These are phyloP conservation scores for Nomada ferruginata DNA, from an alignment of 2,888 invertebrate species.

Conservation along the genomic window DNA sequence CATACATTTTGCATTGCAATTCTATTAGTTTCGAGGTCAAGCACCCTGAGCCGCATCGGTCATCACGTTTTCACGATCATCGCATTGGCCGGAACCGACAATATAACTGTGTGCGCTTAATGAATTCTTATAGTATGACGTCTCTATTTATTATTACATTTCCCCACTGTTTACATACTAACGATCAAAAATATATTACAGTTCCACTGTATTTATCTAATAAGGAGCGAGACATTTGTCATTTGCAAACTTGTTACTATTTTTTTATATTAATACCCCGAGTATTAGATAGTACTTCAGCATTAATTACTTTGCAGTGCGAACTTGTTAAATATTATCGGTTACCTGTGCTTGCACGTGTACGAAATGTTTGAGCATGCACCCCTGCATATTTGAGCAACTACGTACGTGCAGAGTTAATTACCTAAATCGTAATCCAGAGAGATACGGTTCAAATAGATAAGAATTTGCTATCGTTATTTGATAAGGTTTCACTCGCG, in stretches of 20 bases:
- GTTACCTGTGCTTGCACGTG: no score
- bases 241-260: no score
- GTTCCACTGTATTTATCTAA: no score
- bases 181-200: no score
- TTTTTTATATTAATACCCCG: no score
- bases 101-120: not conserved
- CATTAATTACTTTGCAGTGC: no score
- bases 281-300: no score
- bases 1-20: constrained; percentile 12
- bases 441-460: not conserved
- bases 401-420: not conserved
- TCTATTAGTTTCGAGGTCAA: constrained; percentile 22
- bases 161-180: not conserved
- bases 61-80: constrained; percentile 35
- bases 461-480: not conserved
- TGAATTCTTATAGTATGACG: not conserved
- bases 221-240: no score
- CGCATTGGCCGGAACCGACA: constrained; percentile 32
- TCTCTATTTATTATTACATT: not conserved
- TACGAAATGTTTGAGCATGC: no score
- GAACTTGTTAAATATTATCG: no score
- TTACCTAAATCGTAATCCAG: not conserved
- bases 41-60: constrained; percentile 20
- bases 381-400: not conserved
- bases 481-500: not conserved